phyloP scores from a whole-genome alignment of 2,113 vertebrate species.

The Turnix velox region DNA sequence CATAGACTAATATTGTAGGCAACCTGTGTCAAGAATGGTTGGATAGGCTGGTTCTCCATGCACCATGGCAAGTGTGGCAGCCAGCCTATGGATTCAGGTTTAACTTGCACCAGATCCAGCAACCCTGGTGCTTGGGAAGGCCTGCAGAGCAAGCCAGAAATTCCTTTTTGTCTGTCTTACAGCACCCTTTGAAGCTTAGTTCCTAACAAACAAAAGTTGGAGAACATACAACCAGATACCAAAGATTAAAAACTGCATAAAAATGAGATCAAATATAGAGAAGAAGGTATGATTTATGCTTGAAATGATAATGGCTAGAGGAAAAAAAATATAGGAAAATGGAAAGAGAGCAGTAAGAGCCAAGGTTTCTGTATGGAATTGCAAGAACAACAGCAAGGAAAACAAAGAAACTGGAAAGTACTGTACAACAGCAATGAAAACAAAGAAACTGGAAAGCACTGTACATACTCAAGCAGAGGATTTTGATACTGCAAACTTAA shows the following conservation, averaged over 20 bases:
- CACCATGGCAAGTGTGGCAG: neutral
- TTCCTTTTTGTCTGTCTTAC: neutral
- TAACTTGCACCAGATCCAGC: neutral
- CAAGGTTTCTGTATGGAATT: neutral
- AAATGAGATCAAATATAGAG: neutral
- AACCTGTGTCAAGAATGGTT: neutral
- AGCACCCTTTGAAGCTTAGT: neutral
- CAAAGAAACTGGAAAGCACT: neutral
- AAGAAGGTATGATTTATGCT: neutral
- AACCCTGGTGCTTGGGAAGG: neutral
- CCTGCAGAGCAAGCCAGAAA: neutral
- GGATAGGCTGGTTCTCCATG: neutral
- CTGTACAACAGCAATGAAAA: too few relatives aligned
- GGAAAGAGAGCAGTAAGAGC: neutral
- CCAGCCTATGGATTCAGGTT: neutral
- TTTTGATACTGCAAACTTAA: neutral
- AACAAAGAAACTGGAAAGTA: slow-evolving; percentile 4
- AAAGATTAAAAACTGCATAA: neutral
- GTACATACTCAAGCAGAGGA: neutral
- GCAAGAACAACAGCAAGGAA: neutral
- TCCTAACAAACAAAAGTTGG: neutral
- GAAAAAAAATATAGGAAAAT: slow-evolving; percentile 2
- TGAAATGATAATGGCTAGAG: neutral
- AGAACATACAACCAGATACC: neutral
- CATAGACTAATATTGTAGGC: neutral